phyloP scores from a whole-genome alignment of 1,140 invertebrate genomes.

The Hyles euphorbiae region DNA sequence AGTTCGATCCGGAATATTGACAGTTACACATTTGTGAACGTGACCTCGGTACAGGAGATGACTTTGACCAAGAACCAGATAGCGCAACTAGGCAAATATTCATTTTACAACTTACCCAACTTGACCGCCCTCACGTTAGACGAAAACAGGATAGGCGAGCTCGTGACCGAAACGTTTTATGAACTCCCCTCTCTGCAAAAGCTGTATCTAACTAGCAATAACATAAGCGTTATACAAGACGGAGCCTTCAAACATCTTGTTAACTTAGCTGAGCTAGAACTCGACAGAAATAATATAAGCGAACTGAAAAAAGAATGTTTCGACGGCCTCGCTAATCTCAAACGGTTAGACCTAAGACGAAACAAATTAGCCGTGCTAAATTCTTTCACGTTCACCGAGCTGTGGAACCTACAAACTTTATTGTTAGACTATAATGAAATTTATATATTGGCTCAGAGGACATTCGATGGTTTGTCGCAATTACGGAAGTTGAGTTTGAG shows the following conservation, averaged over 20 bases:
- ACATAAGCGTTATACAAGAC: slow-evolving; percentile 83
- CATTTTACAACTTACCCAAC: slow-evolving; percentile 81
- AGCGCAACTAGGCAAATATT: slow-evolving; percentile 76
- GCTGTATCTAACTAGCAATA: slow-evolving; percentile 83
- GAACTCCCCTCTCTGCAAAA: slow-evolving; percentile 81
- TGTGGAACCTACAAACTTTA: slow-evolving; percentile 82
- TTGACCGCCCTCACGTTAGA: slow-evolving; percentile 81
- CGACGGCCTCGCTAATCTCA: slow-evolving; percentile 81
- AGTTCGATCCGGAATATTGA: slow-evolving; percentile 81
- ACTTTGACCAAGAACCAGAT: slow-evolving; percentile 83
- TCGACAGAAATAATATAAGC: slow-evolving; percentile 83
- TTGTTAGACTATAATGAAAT: slow-evolving; percentile 83
- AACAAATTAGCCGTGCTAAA: slow-evolving; percentile 83
- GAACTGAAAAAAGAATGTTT: slow-evolving; percentile 83
- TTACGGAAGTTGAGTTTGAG: slow-evolving; percentile 81
- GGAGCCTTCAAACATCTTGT: slow-evolving; percentile 82
- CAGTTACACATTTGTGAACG: slow-evolving; percentile 82
- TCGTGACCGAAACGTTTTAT: slow-evolving; percentile 83
- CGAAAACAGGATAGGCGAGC: slow-evolving; percentile 82
- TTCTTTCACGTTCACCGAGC: slow-evolving; percentile 84
- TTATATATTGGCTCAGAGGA: slow-evolving; percentile 79
- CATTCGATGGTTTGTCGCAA: slow-evolving; percentile 82
- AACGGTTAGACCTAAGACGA: slow-evolving; percentile 79
- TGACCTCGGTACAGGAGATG: slow-evolving; percentile 81
- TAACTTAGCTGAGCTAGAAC: slow-evolving; percentile 80